These are phyloP conservation scores for Beris morrisii DNA, from an alignment of 2,888 invertebrate species.

Conservation along the genomic window DNA sequence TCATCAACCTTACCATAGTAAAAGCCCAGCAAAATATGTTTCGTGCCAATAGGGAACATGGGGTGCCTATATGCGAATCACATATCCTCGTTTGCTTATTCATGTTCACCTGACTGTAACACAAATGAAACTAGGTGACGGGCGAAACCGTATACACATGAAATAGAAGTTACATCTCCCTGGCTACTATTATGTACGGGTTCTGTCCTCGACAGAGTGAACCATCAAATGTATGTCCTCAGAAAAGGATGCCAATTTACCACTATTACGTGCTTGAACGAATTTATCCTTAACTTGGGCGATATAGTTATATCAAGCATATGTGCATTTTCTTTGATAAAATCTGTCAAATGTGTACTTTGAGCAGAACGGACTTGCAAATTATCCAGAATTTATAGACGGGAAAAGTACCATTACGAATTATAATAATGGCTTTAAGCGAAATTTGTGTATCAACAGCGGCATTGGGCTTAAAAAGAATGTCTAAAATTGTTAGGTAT, in stretches of 20 bases:
- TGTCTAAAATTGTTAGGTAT: too few relatives aligned
- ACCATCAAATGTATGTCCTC: constrained; percentile 25
- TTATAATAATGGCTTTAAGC: too few relatives aligned
- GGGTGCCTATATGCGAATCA: background rate
- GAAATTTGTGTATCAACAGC: too few relatives aligned
- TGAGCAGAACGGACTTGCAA: too few relatives aligned
- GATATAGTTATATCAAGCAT: constrained; percentile 10
- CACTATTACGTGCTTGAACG: constrained; percentile 34
- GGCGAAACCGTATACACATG: background rate
- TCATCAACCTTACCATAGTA: constrained; percentile 9
- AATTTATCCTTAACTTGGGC: constrained; percentile 30
- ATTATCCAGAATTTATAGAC: too few relatives aligned
- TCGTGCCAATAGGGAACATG: constrained; percentile 5
- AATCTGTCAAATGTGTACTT: background rate
- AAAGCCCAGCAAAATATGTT: constrained; percentile 22
- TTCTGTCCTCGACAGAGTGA: background rate
- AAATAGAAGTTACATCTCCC: too few relatives aligned
- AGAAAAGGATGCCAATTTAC: constrained; percentile 36
- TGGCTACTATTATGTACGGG: background rate
- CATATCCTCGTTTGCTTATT: background rate
- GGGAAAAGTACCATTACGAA: too few relatives aligned
- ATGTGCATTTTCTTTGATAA: constrained; percentile 32
- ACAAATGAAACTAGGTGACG: constrained; percentile 4
- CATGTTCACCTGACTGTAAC: constrained; percentile 3
- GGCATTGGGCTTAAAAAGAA: too few relatives aligned